Evolutionary conservation across 2,113 vertebrate genomes (phyloP), one percentile per base, ranked within the genome.

Genomic region (Dendrocopos noguchii): DNA sequence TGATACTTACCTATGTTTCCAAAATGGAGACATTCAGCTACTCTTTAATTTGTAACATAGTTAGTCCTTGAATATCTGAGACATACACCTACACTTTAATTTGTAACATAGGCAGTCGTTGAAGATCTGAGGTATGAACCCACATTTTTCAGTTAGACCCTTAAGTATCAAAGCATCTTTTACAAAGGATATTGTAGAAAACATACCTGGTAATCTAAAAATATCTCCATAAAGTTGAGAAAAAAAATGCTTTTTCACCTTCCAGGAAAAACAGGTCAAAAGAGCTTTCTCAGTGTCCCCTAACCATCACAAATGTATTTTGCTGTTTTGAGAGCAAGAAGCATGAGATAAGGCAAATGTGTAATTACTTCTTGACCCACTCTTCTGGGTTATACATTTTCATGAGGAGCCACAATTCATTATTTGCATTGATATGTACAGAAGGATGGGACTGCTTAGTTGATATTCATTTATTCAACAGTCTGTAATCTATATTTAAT

Each of bases 401-500:
- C 97, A 98, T 96, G 95, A 98, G 96, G 76, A 96, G 96, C 96
- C 97, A 97, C 88, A 77, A 97, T 97, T 98, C 97, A 97, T 98
- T 98, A 97, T 98, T 97, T 98, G 96, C 97, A 96, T 96, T 97
- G 96, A 97, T 98, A 97, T 97, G 96, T 96, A 96, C 94, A 96
- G 96, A 97, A 96, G 94, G 95, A 97, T 97, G 94, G 95, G 94
- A 78, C 96, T 13, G 94, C 96, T 97, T 97, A 90, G 88, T 98
- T 98, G 97, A 95, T 98, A 98, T 98, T 98, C 98, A 98, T 98
- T 97, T 98, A 98, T 98, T 98, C 98, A 97, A 97, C 95, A 96
- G 94, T 95, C 95, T 97, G 97, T 98, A 98, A 98, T 98, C 97
- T 98, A 97, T 97, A 98, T 98, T 98, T 98, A 98, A 98, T 98